Percentiles rank a stretch among this genome's conserved stretches.
Conservation (phyloP, 1,140 invertebrate species). For the Papilio polytes region DNA sequence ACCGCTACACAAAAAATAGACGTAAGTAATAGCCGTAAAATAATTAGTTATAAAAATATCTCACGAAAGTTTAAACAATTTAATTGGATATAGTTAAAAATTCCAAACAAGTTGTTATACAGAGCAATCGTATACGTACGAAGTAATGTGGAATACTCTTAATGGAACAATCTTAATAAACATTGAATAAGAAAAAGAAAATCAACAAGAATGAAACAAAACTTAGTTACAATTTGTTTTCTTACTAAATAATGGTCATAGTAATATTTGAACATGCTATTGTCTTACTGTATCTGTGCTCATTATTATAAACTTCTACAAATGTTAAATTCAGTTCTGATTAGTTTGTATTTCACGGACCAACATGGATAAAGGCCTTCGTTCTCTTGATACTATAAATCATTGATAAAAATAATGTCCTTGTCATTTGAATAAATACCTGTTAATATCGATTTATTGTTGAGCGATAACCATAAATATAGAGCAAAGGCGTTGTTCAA, state of each 20-base stretch:
- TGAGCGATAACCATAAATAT: slow-evolving; percentile 9
- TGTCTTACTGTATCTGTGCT: too few species aligned
- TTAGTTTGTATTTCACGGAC: neutral
- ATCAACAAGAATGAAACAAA: neutral
- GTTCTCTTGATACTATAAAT: slow-evolving; percentile 13
- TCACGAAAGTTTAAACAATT: too few species aligned
- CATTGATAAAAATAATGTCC: slow-evolving; percentile 26
- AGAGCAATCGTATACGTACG: too few species aligned
- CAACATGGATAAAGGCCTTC: neutral
- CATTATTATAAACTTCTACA: too few species aligned
- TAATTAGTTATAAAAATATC: too few species aligned
- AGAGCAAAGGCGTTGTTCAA: slow-evolving; percentile 31
- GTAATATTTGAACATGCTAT: neutral
- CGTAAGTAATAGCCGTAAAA: too few species aligned
- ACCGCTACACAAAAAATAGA: too few species aligned
- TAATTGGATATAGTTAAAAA: too few species aligned
- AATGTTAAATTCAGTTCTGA: neutral
- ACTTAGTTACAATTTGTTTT: neutral
- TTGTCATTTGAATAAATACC: slow-evolving; percentile 26
- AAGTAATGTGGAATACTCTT: too few species aligned
- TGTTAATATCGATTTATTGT: slow-evolving; percentile 31
- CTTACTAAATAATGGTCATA: neutral
- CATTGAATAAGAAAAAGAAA: neutral
- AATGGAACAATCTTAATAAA: too few species aligned
- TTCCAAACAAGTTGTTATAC: too few species aligned